Evolutionary conservation across 2,113 vertebrate species (phyloP), one percentile per base, ranked within the genome.

Genomic region (Sylvia atricapilla): DNA sequence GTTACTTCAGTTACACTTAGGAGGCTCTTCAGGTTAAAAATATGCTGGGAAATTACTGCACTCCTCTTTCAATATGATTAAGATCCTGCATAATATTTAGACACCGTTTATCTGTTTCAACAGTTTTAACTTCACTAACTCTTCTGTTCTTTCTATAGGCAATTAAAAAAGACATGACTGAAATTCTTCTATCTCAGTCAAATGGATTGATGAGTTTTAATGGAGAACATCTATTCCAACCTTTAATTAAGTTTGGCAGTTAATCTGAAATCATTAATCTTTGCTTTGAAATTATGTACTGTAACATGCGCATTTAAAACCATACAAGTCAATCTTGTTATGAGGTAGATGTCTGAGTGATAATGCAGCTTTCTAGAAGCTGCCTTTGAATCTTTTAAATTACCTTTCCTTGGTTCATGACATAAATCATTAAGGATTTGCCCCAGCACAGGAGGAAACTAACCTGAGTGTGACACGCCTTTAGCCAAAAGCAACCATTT

Each of bases 221-320:
- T 56, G 46, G 89, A 94, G 91, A 96, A 93, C 91, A 93, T 86
- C 97, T 96, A 97, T 92, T 87, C 47, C 41, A 97, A 90, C 86
- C 79, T 89, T 94, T 95, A 97, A 97, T 97, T 97, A 97, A 95
- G 80, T 94, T 76, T 97, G 93, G 79, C 89, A 95, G 90, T 50
- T 27, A 50, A 50, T 85, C 89, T 96, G 62, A 97, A 97, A 97
- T 87, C 35, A 90, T 93, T 92, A 66, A 60, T 93, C 69, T 93
- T 91, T 73, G 76, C 77, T 94, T 95, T 94, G 58, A 95, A 95
- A 82, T 84, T 67, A 90, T 8, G 16, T 24, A 64, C 43, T 91
- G 64, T 91, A 82, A 49, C 2, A 0, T 58, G 46, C 87, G n/a
- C 31, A 87, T 90, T 96, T 95, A 92, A 82, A 97, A 94, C 68